Conservation (phyloP, 2,113 vertebrate genomes). For the Bostrychus sinensis region DNA sequence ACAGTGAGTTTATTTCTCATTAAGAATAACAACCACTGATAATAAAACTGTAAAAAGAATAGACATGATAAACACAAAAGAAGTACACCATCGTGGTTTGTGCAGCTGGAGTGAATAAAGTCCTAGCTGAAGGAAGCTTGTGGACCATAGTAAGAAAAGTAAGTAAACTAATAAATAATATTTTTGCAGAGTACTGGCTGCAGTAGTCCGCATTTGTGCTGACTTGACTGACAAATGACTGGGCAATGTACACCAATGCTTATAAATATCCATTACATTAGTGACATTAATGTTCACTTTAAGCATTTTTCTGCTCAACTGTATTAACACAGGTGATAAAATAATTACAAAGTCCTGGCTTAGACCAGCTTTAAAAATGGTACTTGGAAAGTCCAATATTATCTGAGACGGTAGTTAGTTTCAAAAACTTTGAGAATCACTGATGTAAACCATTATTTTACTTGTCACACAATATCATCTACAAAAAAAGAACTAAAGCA, state of each 20-base stretch:
- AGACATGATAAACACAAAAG: conserved; percentile 45
- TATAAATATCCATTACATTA: conserved; percentile 20
- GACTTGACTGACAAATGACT: conserved; percentile 11
- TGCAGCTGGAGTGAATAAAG: conserved; percentile 55
- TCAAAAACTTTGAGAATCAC: not conserved
- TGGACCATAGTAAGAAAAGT: conserved; percentile 37
- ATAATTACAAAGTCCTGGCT: not conserved
- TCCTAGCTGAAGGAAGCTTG: conserved; percentile 39
- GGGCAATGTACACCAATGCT: conserved; percentile 31
- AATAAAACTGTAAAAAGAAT: conserved; percentile 58
- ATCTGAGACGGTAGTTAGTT: too few species aligned
- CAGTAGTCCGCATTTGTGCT: conserved; percentile 47
- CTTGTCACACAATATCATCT: conserved; percentile 42
- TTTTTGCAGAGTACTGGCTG: conserved; percentile 35
- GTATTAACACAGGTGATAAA: conserved; percentile 9
- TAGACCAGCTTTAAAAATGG: not conserved
- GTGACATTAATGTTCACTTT: conserved; percentile 16
- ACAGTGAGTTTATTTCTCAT: conserved; percentile 65
- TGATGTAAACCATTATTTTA: conserved; percentile 49
- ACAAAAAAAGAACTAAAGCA: conserved; percentile 48
- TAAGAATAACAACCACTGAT: conserved; percentile 44
- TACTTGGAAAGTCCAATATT: too few species aligned
- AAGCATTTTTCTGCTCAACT: conserved; percentile 28
- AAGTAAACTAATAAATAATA: conserved; percentile 73
- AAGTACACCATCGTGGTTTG: conserved; percentile 28